These are phyloP conservation scores for Eidolon dupreanum DNA, from an alignment of 2,797 vertebrate species.

Conservation along the genomic window DNA sequence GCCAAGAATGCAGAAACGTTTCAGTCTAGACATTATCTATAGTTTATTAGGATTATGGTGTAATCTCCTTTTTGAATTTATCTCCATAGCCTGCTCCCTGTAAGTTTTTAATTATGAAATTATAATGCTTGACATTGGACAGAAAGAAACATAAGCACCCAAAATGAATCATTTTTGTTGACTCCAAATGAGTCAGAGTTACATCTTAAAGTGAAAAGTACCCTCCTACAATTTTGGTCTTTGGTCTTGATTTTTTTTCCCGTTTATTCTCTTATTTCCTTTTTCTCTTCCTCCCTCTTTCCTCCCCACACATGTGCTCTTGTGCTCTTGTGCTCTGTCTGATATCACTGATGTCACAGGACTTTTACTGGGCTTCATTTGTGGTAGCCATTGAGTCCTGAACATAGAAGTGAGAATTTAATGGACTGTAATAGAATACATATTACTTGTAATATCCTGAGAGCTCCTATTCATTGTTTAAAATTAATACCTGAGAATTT, in stretches of 20 bases:
- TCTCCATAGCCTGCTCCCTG: neutral
- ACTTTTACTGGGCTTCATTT: neutral
- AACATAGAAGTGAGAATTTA: neutral
- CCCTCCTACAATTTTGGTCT: conserved; percentile 36
- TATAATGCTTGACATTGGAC: neutral
- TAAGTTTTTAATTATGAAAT: conserved; percentile 48
- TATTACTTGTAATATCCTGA: neutral
- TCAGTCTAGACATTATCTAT: neutral
- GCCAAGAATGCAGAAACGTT: conserved; percentile 26
- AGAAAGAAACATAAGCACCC: conserved; percentile 20
- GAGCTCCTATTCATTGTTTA: neutral
- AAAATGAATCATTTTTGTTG: conserved; percentile 51
- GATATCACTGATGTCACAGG: neutral
- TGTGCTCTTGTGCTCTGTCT: neutral
- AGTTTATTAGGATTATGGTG: neutral
- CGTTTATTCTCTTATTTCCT: neutral
- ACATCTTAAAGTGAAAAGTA: neutral
- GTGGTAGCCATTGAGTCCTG: neutral
- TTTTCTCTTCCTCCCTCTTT: too few relatives aligned
- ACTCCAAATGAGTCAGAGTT: conserved; percentile 54
- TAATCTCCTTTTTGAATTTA: neutral
- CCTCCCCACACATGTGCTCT: neutral
- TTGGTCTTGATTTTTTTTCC: conserved; percentile 2
- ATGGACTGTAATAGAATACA: neutral
- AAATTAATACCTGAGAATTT: neutral